Conservation (phyloP, 2,113 vertebrate species). For the Phyllopteryx taeniolatus region DNA sequence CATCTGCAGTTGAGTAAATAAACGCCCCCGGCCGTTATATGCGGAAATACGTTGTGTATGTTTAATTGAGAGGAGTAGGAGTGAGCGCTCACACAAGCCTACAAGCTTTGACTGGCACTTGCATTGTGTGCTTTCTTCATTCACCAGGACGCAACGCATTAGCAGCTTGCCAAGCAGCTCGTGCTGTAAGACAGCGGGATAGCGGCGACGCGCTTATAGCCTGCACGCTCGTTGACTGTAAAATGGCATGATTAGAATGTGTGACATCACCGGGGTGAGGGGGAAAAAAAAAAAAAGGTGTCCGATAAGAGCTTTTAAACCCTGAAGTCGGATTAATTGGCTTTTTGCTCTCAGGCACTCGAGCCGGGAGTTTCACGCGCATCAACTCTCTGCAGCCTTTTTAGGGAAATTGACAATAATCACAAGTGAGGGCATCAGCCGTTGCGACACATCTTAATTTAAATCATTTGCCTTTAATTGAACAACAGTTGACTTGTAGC, state of each 20-base stretch:
- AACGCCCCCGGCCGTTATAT: background rate
- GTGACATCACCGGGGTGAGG: slow-evolving; percentile 15
- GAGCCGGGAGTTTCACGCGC: slow-evolving; percentile 9
- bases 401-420: slow-evolving; percentile 6
- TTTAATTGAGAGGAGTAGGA: slow-evolving; percentile 51
- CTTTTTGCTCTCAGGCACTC: slow-evolving; percentile 7
- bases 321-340: slow-evolving; percentile 31
- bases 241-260: slow-evolving; percentile 27
- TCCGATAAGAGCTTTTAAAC: slow-evolving; percentile 34
- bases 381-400: background rate
- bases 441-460: slow-evolving; percentile 5
- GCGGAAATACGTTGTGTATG: slow-evolving; percentile 24
- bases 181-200: slow-evolving; percentile 10
- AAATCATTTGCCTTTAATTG: slow-evolving; percentile 9
- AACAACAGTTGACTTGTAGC: slow-evolving; percentile 2
- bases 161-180: slow-evolving; percentile 36
- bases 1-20: background rate
- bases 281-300: slow-evolving; percentile 7
- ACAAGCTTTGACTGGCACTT: slow-evolving; percentile 41
- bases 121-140: slow-evolving; percentile 34
- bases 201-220: slow-evolving; percentile 14
- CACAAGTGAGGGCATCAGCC: background rate
- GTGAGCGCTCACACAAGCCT: slow-evolving; percentile 38
- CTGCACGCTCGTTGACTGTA: slow-evolving; percentile 24
- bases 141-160: slow-evolving; percentile 33